phyloP scores from a whole-genome alignment of 1,140 invertebrate species.

The Ctenoplectra terminalis region DNA sequence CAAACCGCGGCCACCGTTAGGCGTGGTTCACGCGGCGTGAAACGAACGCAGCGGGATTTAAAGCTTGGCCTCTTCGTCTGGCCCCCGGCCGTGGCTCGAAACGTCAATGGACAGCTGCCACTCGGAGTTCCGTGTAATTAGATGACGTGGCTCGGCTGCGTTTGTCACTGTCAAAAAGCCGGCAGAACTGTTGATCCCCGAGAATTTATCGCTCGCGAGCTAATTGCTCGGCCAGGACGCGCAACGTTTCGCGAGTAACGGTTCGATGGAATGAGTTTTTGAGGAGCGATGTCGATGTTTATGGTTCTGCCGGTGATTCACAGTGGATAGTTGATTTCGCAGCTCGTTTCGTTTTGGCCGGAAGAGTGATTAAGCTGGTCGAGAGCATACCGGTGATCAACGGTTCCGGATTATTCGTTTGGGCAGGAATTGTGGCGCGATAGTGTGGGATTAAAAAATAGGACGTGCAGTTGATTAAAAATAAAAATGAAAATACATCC shows the following conservation, averaged over 20 bases:
- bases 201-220: constrained; percentile 15
- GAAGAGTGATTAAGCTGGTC: not conserved
- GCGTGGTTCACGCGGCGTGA: constrained; percentile 25
- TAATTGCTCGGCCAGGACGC: not conserved
- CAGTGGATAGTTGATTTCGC: not conserved
- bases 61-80: not conserved
- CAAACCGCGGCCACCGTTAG: constrained; percentile 28
- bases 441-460: too few species aligned
- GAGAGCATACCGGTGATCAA: too few species aligned
- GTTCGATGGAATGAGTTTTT: not conserved
- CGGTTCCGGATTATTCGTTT: too few species aligned
- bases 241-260: not conserved
- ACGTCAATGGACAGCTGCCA: constrained; percentile 18
- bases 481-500: too few species aligned
- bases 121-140: constrained; percentile 23
- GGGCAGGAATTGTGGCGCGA: too few species aligned
- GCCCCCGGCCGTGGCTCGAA: not conserved
- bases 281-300: not conserved
- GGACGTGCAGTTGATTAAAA: too few species aligned
- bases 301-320: not conserved
- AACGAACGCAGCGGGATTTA: constrained; percentile 22
- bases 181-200: constrained; percentile 7
- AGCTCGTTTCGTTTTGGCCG: not conserved
- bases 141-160: constrained; percentile 25
- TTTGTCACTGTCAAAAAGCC: constrained; percentile 29